Conservation (phyloP, 2,113 vertebrate genomes). For the Thalassarche chlororhynchos region DNA sequence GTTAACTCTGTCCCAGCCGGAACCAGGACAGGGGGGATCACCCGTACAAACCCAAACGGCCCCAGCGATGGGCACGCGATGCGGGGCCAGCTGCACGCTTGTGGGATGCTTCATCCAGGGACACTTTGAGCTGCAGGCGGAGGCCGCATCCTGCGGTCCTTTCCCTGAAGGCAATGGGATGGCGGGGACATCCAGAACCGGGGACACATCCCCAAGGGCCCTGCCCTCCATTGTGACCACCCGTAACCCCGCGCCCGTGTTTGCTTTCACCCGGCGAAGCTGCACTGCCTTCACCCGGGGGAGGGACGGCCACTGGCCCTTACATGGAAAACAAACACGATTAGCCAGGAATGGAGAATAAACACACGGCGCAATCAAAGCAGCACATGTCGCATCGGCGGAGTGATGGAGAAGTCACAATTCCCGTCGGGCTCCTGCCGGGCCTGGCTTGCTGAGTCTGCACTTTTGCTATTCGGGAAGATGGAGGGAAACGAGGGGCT, state of each 20-base stretch:
- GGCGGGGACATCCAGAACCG: not conserved
- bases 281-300: not conserved
- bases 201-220: not conserved
- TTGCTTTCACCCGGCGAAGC: not conserved
- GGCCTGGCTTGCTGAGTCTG: not conserved
- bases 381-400: accelerated
- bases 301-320: not conserved
- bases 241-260: accelerated
- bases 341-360: not conserved
- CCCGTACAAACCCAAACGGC: accelerated
- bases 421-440: not conserved
- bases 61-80: accelerated
- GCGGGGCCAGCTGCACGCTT: accelerated
- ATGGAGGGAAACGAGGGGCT: not conserved
- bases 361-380: not conserved
- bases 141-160: not conserved
- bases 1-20: too few species aligned
- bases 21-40: not conserved
- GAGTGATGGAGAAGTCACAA: not conserved
- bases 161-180: not conserved
- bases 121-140: accelerated
- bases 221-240: accelerated
- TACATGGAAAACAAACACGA: not conserved
- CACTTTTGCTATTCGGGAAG: accelerated
- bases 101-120: not conserved